Base-by-base conservation (phyloP, 2,113 vertebrate genomes). In the Cairina moschata region DNA sequence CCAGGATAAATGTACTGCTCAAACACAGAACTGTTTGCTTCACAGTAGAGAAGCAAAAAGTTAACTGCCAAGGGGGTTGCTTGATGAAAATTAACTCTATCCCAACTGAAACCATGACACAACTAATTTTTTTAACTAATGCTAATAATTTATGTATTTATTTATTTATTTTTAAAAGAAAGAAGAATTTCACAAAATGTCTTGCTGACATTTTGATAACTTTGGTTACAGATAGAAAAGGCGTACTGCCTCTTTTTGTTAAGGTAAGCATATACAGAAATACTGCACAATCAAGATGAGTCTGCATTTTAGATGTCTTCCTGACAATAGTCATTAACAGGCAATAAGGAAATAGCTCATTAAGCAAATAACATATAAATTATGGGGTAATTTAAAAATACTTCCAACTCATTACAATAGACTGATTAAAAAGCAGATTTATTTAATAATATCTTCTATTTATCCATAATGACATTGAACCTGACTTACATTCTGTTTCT, bases 341-440 rank as follows among this genome's bases (percentile, higher is more conserved):
- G 59, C 73, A 89, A 86, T 88, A 86, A 93, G 77, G 92, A 94
- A 95, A 94, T 95, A 94, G 83, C 38, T 90, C 91, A 89, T 97
- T 91, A 96, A 88, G 74, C 83, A 96, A 95, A 96, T 82, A 86
- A 62, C 28, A 40, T 82, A 96, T 91, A 90, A 94, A 92, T 91
- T 95, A 91, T 65, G 6, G 83, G 56, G 56, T 68, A 95, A 95
- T 96, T 90, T 88, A 71, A 88, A 94, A 96, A 90, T 90, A 38
- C 80, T 96, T 94, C 42, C 26, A 92, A 44, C 48, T 88, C 66
- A 90, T 96, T 90, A 86, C 46, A 88, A 88, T 48, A 71, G 60
- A 74, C 83, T 83, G 88, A 94, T 96, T 96, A 95, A 90, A 93
- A 83, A 77, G 25, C 40, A 88, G 50, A 52, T 90, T 94, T 93